Conservation (phyloP, 1,140 invertebrate genomes). For the Hermetia illucens region DNA sequence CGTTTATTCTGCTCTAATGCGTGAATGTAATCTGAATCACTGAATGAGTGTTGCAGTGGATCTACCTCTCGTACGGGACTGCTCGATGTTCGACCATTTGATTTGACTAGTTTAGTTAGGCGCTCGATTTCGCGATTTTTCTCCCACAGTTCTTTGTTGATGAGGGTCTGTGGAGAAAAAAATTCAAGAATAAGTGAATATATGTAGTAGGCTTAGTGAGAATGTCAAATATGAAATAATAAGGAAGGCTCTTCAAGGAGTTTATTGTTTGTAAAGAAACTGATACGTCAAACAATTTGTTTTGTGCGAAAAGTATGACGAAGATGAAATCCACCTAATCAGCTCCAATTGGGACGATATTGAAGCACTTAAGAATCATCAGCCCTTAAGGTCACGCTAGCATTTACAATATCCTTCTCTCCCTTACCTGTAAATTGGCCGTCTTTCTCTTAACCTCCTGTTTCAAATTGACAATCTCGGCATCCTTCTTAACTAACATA, state of each 20-base stretch:
- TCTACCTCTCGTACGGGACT: conserved; percentile 10
- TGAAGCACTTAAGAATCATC: no score
- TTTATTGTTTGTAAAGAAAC: no score
- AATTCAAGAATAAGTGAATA: background rate
- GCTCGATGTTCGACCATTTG: background rate
- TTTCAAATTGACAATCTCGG: conserved; percentile 37
- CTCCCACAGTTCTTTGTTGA: conserved; percentile 54
- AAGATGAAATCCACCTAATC: no score
- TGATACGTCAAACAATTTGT: no score
- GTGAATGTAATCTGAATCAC: conserved; percentile 17
- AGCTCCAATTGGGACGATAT: no score
- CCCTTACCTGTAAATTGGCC: conserved; percentile 39
- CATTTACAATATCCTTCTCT: no score
- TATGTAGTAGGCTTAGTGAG: no score
- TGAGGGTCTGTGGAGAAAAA: conserved; percentile 30
- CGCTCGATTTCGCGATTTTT: conserved; percentile 57
- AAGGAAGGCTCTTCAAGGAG: no score
- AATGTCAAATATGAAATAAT: no score
- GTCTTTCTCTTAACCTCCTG: conserved; percentile 44
- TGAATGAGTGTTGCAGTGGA: conserved; percentile 17
- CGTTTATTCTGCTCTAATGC: conserved; percentile 23
- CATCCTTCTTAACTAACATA: no score
- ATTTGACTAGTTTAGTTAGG: conserved; percentile 27
- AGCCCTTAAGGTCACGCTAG: no score
- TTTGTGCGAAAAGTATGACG: no score